Conservation (phyloP, 2,888 invertebrate species). For the Melangyna quadrimaculata region DNA sequence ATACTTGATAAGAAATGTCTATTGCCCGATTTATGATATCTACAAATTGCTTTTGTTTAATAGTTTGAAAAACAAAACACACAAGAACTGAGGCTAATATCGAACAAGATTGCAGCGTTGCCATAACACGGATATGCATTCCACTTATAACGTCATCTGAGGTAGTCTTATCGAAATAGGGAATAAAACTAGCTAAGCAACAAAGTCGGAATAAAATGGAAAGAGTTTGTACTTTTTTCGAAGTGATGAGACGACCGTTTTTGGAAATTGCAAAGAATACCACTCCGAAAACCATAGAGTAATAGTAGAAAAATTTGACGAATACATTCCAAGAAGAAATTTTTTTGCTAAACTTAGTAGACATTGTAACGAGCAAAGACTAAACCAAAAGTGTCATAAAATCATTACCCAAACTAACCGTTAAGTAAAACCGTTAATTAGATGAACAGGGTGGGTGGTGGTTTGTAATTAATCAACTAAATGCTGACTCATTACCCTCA, state of each 20-base stretch:
- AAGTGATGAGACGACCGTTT: not conserved
- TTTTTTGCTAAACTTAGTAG: not conserved
- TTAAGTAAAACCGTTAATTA: not conserved
- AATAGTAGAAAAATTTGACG: slow-evolving; percentile 1
- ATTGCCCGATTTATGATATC: not conserved
- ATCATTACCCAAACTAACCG: not conserved
- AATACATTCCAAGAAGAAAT: not conserved
- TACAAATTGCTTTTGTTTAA: no score
- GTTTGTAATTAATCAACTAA: not conserved
- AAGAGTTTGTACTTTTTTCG: not conserved
- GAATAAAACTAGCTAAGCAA: not conserved
- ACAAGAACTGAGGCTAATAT: not conserved
- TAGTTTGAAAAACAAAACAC: not conserved
- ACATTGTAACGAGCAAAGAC: not conserved
- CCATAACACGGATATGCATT: not conserved
- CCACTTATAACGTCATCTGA: no score
- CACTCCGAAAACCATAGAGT: not conserved
- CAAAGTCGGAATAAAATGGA: not conserved
- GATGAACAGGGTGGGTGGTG: not conserved
- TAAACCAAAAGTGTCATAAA: not conserved
- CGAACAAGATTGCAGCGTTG: not conserved
- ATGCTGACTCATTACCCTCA: not conserved
- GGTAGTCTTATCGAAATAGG: no score
- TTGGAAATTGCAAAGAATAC: not conserved
- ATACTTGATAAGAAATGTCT: not conserved